A percentile compares a stretch with the other conserved stretches of the same genome.
These are phyloP conservation scores for Centropyge bicolor DNA, from an alignment of 2,797 vertebrate species.

Conservation along the genomic window DNA sequence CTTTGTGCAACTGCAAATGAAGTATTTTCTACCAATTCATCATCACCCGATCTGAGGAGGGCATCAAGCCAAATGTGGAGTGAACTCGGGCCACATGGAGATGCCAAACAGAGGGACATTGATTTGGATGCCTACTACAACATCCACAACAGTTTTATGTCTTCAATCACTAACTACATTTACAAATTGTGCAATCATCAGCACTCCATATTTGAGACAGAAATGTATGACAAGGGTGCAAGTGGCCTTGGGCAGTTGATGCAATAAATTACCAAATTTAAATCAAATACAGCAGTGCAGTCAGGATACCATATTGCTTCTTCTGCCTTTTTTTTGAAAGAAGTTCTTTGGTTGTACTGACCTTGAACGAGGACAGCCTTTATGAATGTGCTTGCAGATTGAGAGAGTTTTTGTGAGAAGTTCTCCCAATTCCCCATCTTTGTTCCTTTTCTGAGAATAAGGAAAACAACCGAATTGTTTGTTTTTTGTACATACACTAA, in stretches of 20 bases:
- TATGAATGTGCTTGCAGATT: conserved; percentile 1
- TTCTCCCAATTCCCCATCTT: neutral
- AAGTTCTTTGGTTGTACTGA: neutral
- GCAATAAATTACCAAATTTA: neutral
- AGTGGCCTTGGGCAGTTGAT: neutral
- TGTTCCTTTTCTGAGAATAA: neutral
- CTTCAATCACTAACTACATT: neutral
- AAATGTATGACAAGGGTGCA: neutral
- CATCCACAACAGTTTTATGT: neutral
- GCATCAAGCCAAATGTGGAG: conserved; percentile 31
- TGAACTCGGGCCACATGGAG: conserved; percentile 28
- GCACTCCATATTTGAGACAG: neutral
- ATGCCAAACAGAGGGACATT: conserved; percentile 32
- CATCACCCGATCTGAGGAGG: conserved; percentile 42
- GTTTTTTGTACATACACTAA: neutral
- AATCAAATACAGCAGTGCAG: neutral
- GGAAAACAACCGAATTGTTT: neutral
- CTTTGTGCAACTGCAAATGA: conserved; percentile 62
- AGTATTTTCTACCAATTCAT: conserved; percentile 65
- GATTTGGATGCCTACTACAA: neutral
- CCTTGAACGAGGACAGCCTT: neutral
- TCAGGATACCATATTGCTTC: no score
- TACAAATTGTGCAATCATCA: neutral
- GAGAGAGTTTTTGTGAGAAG: neutral
- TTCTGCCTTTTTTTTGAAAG: neutral